Conservation (phyloP, 2,888 invertebrate species). For the Perizoma flavofasciatum region DNA sequence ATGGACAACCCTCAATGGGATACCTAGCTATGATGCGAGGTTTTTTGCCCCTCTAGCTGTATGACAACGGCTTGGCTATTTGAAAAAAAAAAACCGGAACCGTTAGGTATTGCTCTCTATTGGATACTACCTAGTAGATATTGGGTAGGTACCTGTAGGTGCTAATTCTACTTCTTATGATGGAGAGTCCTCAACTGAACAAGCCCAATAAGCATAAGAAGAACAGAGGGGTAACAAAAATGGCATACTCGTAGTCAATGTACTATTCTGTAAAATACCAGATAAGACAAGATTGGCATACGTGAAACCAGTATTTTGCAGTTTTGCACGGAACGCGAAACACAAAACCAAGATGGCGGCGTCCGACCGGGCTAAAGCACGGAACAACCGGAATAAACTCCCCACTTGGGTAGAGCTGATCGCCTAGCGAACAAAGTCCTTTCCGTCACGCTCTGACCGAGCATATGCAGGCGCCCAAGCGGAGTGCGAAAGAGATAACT, state of each 20-base stretch:
- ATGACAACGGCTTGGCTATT: too few relatives aligned
- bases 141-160: too few relatives aligned
- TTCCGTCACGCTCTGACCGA: conserved; percentile 47
- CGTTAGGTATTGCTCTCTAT: too few relatives aligned
- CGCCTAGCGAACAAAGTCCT: conserved; percentile 34
- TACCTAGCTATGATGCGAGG: too few relatives aligned
- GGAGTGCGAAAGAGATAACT: conserved; percentile 49
- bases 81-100: too few relatives aligned
- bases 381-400: conserved; percentile 69
- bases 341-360: conserved; percentile 37
- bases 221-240: background rate
- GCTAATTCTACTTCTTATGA: too few relatives aligned
- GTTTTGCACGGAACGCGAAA: conserved; percentile 27
- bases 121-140: too few relatives aligned
- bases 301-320: conserved; percentile 8
- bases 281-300: conserved; percentile 8
- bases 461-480: conserved; percentile 33
- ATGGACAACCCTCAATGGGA: too few relatives aligned
- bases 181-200: too few relatives aligned
- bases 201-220: background rate
- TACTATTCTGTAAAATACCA: background rate
- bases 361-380: conserved; percentile 25
- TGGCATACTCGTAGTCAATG: too few relatives aligned
- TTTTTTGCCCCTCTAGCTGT: too few relatives aligned
- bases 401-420: conserved; percentile 53